Conservation (phyloP, 2,797 vertebrate genomes). For the Argentina silus region DNA sequence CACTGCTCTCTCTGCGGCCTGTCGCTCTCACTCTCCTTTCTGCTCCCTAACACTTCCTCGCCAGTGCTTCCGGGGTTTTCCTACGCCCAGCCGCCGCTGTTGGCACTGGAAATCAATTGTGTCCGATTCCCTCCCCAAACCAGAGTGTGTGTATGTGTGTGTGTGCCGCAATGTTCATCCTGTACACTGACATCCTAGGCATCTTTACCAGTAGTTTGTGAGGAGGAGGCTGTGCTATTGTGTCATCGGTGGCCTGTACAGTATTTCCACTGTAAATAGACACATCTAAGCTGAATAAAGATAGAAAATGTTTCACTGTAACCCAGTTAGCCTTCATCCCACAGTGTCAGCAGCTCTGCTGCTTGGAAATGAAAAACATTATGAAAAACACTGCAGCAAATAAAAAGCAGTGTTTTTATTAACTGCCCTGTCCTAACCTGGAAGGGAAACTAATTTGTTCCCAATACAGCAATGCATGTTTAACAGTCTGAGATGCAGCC, state of each 20-base stretch:
- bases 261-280: background rate
- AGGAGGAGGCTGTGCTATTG: background rate
- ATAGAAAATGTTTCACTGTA: background rate
- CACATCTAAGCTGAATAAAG: background rate
- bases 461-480: background rate
- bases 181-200: background rate
- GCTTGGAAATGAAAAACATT: background rate
- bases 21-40: conserved; percentile 59
- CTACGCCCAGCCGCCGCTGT: conserved; percentile 35
- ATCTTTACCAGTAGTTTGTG: background rate
- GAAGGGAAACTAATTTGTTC: background rate
- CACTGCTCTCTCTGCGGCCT: conserved; percentile 47
- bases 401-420: background rate
- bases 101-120: conserved; percentile 51
- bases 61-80: conserved; percentile 42
- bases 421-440: background rate
- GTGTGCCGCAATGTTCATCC: conserved; percentile 11
- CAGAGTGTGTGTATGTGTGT: background rate
- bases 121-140: conserved; percentile 27
- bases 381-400: background rate
- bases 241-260: background rate
- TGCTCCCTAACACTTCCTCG: conserved; percentile 58
- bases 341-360: background rate
- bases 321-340: background rate
- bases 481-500: background rate